Evolutionary conservation across 2,797 vertebrate species (phyloP), one percentile per base, ranked within the genome.

Genomic region (Rhodeus uyekii): DNA sequence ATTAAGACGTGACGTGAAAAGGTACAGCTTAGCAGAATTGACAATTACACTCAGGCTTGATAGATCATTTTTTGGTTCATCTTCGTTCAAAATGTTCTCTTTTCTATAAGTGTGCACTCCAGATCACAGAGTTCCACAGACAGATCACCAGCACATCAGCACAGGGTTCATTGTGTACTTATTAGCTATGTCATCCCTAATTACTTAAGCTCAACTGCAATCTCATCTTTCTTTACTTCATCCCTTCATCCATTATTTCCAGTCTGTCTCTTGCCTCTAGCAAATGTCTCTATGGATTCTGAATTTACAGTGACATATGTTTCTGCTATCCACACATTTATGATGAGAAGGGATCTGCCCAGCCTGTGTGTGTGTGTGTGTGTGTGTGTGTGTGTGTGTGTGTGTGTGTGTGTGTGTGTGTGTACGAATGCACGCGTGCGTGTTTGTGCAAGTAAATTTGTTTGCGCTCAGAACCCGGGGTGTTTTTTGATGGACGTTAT

Each of bases 401-500:
- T 29, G 27, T 48, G 19, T 82, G n/a, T 29, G 69, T 79, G 24
- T 78, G 39, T 67, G 55, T 83, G 69, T 39, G 83, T 76, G 90
- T 89, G 83, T 24, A n/a, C n/a, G n/a, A n/a, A n/a, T n/a, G n/a
- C n/a, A n/a, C n/a, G n/a, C n/a, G 53, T 42, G 34, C 38, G 69
- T 65, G 50, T 77, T 68, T 79, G 32, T 53, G 50, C 12, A 4
- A 80, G 39, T 27, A 38, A 83, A 74, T 63, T 79, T 76, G 50
- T 87, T 84, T 73, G 88, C 87, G 86, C 88, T 91, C 86, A 89
- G 87, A 91, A 90, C 86, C 88, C 80, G 39, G 83, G 76, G 72
- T 83, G 78, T 78, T 82, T 55, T 89, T 85, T 92, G 90, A 92
- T 90, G 90, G 91, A 92, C 85, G 77, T 91, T 90, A 88, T 92